phyloP scores from a whole-genome alignment of 2,797 vertebrate species.

The Pogoniulus pusillus region DNA sequence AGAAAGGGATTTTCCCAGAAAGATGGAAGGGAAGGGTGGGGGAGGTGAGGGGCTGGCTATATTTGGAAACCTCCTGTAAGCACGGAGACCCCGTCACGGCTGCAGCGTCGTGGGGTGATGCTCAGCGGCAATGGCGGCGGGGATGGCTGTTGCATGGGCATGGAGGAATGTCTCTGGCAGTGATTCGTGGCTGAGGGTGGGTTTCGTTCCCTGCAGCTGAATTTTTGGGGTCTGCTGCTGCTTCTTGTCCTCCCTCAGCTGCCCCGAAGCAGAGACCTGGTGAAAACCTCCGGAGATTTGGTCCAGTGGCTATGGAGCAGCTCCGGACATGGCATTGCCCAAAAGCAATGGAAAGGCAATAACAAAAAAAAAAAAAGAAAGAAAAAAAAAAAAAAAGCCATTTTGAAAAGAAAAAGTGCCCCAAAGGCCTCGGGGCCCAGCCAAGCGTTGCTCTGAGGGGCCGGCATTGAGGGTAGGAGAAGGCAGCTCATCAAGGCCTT shows the following conservation, averaged over 20 bases:
- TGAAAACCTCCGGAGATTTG: neutral
- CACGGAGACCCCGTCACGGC: neutral
- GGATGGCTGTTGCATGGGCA: neutral
- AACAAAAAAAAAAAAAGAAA: neutral
- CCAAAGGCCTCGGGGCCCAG: neutral
- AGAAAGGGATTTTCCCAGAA: constrained; percentile 69
- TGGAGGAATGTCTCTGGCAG: neutral
- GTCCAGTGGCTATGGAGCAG: neutral
- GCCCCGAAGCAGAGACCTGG: neutral
- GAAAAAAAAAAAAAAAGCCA: neutral
- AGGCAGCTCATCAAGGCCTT: constrained; percentile 60
- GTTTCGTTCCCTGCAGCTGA: neutral
- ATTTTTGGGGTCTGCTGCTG: neutral
- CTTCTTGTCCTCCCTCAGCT: neutral
- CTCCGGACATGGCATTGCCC: neutral
- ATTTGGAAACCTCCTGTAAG: constrained; percentile 39
- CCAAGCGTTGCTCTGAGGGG: neutral
- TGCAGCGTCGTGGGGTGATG: neutral
- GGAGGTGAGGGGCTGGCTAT: constrained; percentile 9
- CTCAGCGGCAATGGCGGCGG: neutral
- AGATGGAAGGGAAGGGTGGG: neutral
- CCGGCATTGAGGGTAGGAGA: neutral
- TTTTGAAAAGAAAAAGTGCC: constrained; percentile 22
- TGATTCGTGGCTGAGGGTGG: neutral
- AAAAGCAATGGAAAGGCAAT: neutral